Base-by-base conservation (phyloP, 2,113 vertebrate species). In the Potamarius usumacintae region DNA sequence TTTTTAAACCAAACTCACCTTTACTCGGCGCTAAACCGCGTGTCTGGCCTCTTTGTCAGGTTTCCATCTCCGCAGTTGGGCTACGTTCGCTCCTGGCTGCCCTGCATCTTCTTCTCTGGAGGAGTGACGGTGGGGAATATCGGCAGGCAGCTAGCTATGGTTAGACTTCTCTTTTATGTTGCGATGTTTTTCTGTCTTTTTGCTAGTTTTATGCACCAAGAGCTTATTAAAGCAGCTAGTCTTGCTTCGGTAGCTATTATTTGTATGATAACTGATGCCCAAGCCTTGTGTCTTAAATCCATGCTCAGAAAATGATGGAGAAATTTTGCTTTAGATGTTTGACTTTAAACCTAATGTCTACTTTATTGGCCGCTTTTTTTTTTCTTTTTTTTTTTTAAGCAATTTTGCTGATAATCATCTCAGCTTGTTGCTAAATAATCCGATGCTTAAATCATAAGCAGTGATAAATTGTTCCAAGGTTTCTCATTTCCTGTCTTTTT, bases 121-220 rank as follows among this genome's bases (percentile, higher is more conserved):
- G 98, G 98, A 1, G 97, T 99, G 50, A 99, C 98, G 0, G 97
- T 99, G 87, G 98, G 98, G 65, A 99, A 99, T 95, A 99, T 99
- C 74, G 98, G 98, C 89, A 95, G 98, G 2, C 98, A 99, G 87
- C 95, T 99, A 86, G 98, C 98, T 18, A 99, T 99, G 98, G 98
- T 98, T 91, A 91, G 86, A 42, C 86, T 22, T 85, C n/a, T 87
- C 42, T 72, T 86, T 65, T 50, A 80, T 53, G 25, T 55, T 76
- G 5, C 67, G 60, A 18, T 72, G 48, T 34, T 25, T 7, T 25
- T 63, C 7, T 7, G 15, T 91, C 90, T 57, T 57, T 14, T 57
- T 14, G 10, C 55, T 11, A 60, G 6, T 60, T 60, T 60, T 60
- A 60, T 60, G 58, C 17, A 60, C 58, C 58, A 60, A 60, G 17